Evolutionary conservation across 1,140 invertebrate genomes (phyloP), one percentile per base, ranked within the genome.

Genomic region (Trichoplusia ni): DNA sequence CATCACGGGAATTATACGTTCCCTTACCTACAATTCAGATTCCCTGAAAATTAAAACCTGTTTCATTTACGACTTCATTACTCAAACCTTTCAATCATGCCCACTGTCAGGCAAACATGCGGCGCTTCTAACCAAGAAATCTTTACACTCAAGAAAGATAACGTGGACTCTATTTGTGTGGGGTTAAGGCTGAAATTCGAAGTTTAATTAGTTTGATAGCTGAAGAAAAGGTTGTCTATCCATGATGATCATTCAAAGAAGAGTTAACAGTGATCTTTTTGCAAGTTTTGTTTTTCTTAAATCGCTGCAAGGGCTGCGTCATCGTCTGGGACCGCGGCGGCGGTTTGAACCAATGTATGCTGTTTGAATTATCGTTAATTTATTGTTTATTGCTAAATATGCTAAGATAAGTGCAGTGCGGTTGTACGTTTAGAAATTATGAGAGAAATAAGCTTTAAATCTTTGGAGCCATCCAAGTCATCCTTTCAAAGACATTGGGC

Each of bases 291-390:
- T 79, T 64, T 65, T 11, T 56, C 8, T 42, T 29, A 42, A 29
- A 56, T 68, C 66, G 62, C 63, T 69, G 61, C 62, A 73, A 77
- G 67, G 69, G 63, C 29, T 79, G 70, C 83, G 81, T 86, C 83
- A 86, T 79, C 77, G 81, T 84, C 83, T 84, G 79, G 67, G 81
- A 79, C 37, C 78, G 81, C 75, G 47, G 49, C 58, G 19, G 47
- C 14, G 13, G 37, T 9, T 31, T 9, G 5, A 44, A 29, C 23
- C 31, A 14, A 18, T 6, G 38, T 11, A 9, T 19, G 14, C n/a
- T n/a, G n/a, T n/a, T n/a, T n/a, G n/a, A n/a, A n/a, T n/a, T n/a
- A n/a, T n/a, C n/a, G n/a, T n/a, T n/a, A n/a, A n/a, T n/a, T n/a
- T n/a, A n/a, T n/a, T n/a, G n/a, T n/a, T n/a, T n/a, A n/a, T n/a